These are phyloP conservation scores for Vesta saturnalis DNA, from an alignment of 2,888 invertebrate genomes.

Conservation along the genomic window DNA sequence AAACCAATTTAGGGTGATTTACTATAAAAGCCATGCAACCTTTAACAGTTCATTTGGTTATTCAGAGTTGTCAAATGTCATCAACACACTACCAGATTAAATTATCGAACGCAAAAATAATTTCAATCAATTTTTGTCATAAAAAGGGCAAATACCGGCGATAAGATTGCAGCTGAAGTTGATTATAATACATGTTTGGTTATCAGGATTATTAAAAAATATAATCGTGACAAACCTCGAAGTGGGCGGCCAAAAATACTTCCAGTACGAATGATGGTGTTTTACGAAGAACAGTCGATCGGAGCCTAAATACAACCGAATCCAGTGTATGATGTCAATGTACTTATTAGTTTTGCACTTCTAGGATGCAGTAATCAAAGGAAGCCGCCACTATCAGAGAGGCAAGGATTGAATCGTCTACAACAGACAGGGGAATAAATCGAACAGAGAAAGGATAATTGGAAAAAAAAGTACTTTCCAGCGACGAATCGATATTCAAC, in stretches of 20 bases:
- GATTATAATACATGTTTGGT: no score
- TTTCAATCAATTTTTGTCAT: no score
- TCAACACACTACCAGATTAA: no score
- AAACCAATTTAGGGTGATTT: no score
- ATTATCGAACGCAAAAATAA: no score
- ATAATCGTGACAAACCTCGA: neutral
- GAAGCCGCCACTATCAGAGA: no score
- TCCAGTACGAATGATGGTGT: neutral
- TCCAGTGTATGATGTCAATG: neutral
- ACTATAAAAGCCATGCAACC: no score
- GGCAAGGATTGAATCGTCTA: neutral
- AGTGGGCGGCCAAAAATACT: conserved; percentile 6
- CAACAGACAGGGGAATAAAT: neutral
- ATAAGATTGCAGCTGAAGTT: no score
- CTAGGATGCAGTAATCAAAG: no score
- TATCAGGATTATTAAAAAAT: neutral
- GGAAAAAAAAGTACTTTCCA: neutral
- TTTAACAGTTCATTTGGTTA: no score
- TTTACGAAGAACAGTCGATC: neutral
- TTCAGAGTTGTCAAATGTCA: no score
- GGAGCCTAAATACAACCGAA: neutral
- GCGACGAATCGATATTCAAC: conserved; percentile 4
- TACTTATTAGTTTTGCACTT: conserved; percentile 1
- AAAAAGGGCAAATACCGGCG: no score
- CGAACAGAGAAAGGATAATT: neutral